Evolutionary conservation across 2,113 vertebrate species (phyloP).

Genomic region (Gymnocephalus cernua): DNA sequence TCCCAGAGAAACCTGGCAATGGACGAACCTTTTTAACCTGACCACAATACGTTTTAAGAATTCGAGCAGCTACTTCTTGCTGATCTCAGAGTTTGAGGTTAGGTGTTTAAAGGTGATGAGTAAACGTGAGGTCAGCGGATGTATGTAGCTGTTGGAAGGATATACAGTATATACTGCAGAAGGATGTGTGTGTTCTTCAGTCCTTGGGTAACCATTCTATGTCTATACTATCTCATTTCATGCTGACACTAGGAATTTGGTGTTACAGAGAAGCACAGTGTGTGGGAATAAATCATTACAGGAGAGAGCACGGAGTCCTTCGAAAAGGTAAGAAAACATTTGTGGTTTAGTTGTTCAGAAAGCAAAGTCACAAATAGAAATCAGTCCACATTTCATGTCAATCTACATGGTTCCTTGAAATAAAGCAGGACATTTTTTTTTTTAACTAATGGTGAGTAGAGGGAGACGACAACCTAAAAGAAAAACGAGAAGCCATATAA

Average conservation of each 20-base stretch:
- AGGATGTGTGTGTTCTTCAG: conserved; percentile 21
- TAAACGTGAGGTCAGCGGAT: conserved; percentile 11
- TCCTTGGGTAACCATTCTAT: conserved; percentile 4
- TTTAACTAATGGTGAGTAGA: background rate
- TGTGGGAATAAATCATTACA: conserved; percentile 22
- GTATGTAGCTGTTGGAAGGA: background rate
- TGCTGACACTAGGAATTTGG: conserved; percentile 58
- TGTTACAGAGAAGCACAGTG: conserved; percentile 18
- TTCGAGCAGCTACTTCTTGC: conserved; percentile 12
- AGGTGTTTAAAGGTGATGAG: conserved; percentile 12
- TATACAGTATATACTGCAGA: background rate
- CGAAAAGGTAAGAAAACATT: background rate
- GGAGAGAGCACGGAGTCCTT: conserved; percentile 1
- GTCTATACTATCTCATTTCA: conserved; percentile 55
- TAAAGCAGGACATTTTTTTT: background rate
- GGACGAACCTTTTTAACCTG: conserved; percentile 28
- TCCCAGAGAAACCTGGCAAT: conserved; percentile 12
- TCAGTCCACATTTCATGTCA: background rate
- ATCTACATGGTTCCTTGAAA: conserved; percentile 5
- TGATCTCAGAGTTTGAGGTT: conserved; percentile 21
- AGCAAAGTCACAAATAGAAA: conserved; percentile 11
- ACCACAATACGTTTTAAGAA: conserved; percentile 12
- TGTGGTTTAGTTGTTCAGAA: background rate
- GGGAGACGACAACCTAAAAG: background rate
- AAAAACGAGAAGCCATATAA: background rate